A percentile compares a stretch with the other conserved stretches of the same genome.
These are phyloP conservation scores for Lasioglossum morio DNA, from an alignment of 2,888 invertebrate genomes.

Conservation along the genomic window DNA sequence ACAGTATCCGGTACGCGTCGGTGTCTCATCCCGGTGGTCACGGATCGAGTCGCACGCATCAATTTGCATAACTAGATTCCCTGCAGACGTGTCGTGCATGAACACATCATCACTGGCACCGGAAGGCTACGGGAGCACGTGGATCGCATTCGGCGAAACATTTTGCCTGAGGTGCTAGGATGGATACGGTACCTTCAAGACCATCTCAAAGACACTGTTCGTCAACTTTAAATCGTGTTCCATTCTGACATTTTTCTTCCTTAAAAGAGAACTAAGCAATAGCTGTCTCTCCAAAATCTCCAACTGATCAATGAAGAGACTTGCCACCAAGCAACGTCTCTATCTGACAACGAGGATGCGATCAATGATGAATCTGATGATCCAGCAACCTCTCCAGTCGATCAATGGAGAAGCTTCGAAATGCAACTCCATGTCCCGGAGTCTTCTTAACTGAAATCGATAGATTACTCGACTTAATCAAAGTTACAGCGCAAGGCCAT, in stretches of 20 bases:
- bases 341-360: neutral
- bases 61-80: constrained; percentile 77
- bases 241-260: too few relatives aligned
- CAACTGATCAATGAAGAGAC: neutral
- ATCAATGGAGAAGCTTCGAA: neutral
- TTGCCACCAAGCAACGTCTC: neutral
- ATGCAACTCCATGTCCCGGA: neutral
- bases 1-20: constrained; percentile 59
- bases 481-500: constrained; percentile 50
- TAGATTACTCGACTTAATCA: constrained; percentile 47
- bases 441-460: constrained; percentile 44
- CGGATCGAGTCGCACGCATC: constrained; percentile 62
- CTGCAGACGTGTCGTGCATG: constrained; percentile 63
- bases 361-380: neutral
- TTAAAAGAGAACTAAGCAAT: too few relatives aligned
- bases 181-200: neutral
- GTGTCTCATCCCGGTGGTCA: constrained; percentile 48
- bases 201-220: too few relatives aligned
- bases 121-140: constrained; percentile 40
- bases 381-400: neutral
- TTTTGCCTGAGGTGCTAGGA: neutral
- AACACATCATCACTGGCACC: constrained; percentile 38
- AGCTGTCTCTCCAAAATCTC: neutral
- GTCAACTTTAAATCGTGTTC: too few relatives aligned
- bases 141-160: constrained; percentile 40